phyloP scores from a whole-genome alignment of 1,140 invertebrate genomes.

The Gonioctena quinquepunctata region DNA sequence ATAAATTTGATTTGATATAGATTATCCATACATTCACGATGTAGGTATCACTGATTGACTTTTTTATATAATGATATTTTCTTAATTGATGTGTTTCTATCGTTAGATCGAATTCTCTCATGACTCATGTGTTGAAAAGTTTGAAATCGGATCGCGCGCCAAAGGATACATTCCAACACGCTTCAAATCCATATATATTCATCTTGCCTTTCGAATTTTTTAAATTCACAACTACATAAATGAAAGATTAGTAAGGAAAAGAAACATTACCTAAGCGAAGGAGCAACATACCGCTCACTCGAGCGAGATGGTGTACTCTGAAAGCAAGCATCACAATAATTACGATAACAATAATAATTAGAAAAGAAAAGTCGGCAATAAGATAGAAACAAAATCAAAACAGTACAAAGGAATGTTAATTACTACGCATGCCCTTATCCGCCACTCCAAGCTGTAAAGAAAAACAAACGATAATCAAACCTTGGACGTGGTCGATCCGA shows the following conservation, averaged over 20 bases:
- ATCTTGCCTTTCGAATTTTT: no score
- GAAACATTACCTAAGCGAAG: constrained; percentile 42
- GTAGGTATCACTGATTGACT: no score
- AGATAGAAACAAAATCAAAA: constrained; percentile 13
- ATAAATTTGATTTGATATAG: no score
- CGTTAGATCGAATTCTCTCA: no score
- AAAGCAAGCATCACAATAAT: constrained; percentile 38
- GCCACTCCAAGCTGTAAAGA: constrained; percentile 42
- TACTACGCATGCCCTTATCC: constrained; percentile 42
- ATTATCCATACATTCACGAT: no score
- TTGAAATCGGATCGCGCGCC: no score
- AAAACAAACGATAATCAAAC: constrained; percentile 65
- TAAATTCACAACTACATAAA: neutral
- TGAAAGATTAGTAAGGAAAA: constrained; percentile 17
- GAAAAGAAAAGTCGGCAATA: constrained; percentile 4
- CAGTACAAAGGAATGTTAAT: constrained; percentile 12
- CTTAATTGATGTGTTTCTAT: no score
- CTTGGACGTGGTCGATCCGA: constrained; percentile 81
- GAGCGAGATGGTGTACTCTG: constrained; percentile 44
- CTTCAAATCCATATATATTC: no score
- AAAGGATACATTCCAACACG: no score
- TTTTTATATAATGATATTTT: no score
- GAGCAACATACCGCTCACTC: constrained; percentile 43
- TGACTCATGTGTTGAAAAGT: no score
- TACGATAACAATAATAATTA: constrained; percentile 17